Percentiles rank a stretch among this genome's conserved stretches.
Evolutionary conservation across 2,797 vertebrate species (phyloP).

Genomic region (Hirundo rustica): DNA sequence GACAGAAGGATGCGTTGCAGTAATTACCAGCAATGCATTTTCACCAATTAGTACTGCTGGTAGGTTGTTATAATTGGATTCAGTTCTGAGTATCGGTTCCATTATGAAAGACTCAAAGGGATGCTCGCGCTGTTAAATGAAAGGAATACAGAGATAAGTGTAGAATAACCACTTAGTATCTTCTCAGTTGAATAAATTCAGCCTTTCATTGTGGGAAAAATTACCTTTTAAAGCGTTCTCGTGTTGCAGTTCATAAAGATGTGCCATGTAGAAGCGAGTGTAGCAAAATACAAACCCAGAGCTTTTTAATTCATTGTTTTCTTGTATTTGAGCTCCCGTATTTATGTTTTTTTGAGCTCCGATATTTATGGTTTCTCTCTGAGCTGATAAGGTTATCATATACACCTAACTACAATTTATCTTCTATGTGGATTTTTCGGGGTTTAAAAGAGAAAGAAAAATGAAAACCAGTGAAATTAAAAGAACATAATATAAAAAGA

Average conservation of each 20-base stretch:
- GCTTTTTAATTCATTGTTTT: not conserved
- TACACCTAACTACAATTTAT: not conserved
- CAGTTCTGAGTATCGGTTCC: conserved; percentile 57
- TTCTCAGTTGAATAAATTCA: not conserved
- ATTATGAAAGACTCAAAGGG: conserved; percentile 53
- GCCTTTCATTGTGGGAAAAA: not conserved
- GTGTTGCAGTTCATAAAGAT: not conserved
- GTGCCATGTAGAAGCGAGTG: not conserved
- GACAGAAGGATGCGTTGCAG: conserved; percentile 52
- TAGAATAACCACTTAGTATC: not conserved
- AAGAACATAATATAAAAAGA: not conserved
- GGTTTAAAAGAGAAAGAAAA: not conserved
- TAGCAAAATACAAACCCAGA: not conserved
- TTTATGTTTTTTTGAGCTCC: not conserved
- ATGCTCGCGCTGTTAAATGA: not conserved
- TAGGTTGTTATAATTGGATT: conserved; percentile 65
- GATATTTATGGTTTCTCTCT: not conserved
- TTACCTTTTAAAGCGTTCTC: not conserved
- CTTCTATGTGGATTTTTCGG: not conserved
- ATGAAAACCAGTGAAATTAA: not conserved
- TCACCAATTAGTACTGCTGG: conserved; percentile 56
- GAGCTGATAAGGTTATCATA: not conserved
- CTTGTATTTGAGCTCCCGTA: not conserved
- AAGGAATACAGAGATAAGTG: not conserved
- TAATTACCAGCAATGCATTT: conserved; percentile 50